Conservation (phyloP, 2,113 vertebrate genomes). For the Pelobates fuscus region DNA sequence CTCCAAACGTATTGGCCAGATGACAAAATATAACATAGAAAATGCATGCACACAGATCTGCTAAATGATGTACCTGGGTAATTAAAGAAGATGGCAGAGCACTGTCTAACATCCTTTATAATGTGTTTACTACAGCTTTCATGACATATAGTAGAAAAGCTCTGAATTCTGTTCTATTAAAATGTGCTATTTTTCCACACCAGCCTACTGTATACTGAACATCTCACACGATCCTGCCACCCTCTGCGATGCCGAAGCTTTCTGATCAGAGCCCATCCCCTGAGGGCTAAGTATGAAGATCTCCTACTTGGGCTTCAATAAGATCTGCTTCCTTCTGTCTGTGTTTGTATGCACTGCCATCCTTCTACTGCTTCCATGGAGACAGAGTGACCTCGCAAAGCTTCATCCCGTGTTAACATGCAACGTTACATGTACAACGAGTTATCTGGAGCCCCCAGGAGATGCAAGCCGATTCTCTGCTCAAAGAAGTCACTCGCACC, state of each 20-base stretch:
- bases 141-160: too few species aligned
- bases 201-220: too few species aligned
- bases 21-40: too few species aligned
- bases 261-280: slow-evolving; percentile 58
- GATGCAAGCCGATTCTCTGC: not conserved
- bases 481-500: not conserved
- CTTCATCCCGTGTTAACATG: not conserved
- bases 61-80: too few species aligned
- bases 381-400: slow-evolving; percentile 4
- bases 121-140: too few species aligned
- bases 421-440: not conserved
- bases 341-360: slow-evolving; percentile 76
- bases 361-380: slow-evolving; percentile 69
- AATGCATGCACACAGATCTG: too few species aligned
- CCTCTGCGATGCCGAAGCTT: slow-evolving; percentile 12
- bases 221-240: too few species aligned
- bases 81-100: too few species aligned
- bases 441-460: not conserved
- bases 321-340: slow-evolving; percentile 81
- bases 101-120: too few species aligned
- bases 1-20: too few species aligned
- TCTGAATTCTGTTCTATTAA: too few species aligned
- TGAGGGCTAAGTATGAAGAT: slow-evolving; percentile 80
- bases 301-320: slow-evolving; percentile 73
- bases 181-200: too few species aligned